Base-by-base conservation (phyloP, 2,797 vertebrate species). In the Lindbergichthys nudifrons region DNA sequence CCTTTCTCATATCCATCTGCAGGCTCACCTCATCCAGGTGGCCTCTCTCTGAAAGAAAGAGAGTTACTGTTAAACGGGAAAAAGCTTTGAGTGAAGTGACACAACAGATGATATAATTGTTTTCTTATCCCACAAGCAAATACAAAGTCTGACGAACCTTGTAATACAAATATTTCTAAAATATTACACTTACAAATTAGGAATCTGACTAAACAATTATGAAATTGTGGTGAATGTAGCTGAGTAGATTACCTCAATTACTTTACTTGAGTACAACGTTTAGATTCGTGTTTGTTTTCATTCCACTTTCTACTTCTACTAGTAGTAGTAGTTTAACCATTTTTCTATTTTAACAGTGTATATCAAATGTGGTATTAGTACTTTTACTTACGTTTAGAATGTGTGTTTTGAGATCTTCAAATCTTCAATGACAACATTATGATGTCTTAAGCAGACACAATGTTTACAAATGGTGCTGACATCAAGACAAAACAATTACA, bases 1-100 rank as follows among this genome's bases (percentile, higher is more conserved):
- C 48, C 41, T 79, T 45, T 86, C 70, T 75, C 75, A 39, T 10
- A 85, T 87, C 75, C 82, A 88, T 86, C 81, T 88, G 82, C 65
- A 70, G 75, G 52, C 71, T 80, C 67, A 73, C 83, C 80, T 92
- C 88, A 92, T 80, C 87, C 92, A 94, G 93, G 88, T 92, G 92
- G 88, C 80, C 81, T 73, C 62, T 39, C 68, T 53, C 69, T 78
- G 67, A 80, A 71, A 87, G 65, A 82, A 65, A 67, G 43, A 80
- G 54, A 76, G 47, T 67, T 48, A 59, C 68, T 74, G 51, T 70
- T 77, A 51, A 71, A 75, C 54, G 4, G 54, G 46, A 13, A 86
- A 82, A 75, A 71, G 26, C 56, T 61, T 65, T 41, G 19, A 51
- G 11, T 52, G 58, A 63, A 73, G 42, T 63, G 58, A 61, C 19